Evolutionary conservation across 2,113 vertebrate genomes (phyloP).

Genomic region (Sinosuthora webbiana): DNA sequence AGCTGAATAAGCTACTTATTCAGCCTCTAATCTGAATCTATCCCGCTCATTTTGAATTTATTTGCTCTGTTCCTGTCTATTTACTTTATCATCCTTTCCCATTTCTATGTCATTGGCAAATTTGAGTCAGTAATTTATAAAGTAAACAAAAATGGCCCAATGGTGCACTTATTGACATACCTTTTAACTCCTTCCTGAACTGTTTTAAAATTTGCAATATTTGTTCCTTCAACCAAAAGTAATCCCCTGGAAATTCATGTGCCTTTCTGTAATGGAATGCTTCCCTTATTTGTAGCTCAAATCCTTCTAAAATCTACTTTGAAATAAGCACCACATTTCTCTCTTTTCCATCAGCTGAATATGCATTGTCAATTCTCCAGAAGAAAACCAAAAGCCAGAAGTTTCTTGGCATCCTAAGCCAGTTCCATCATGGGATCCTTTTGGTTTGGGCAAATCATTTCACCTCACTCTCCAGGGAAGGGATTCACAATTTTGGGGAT

Average conservation of each 20-base stretch:
- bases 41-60: conserved; percentile 61
- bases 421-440: neutral
- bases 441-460: neutral
- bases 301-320: neutral
- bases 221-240: neutral
- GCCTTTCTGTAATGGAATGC: neutral
- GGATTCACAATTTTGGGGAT: neutral
- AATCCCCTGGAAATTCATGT: neutral
- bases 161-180: neutral
- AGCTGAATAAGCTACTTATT: conserved; percentile 77
- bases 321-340: neutral
- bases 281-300: neutral
- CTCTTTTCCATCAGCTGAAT: neutral
- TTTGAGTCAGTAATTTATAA: conserved; percentile 51
- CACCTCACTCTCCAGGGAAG: neutral
- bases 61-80: conserved; percentile 63
- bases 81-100: conserved; percentile 26
- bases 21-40: conserved; percentile 63
- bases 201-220: neutral
- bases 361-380: neutral
- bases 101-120: conserved; percentile 42
- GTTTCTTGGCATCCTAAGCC: neutral
- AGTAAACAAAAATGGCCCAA: conserved; percentile 6
- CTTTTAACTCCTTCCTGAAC: neutral
- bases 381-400: neutral